A percentile compares a stretch with the other conserved stretches of the same genome.
Evolutionary conservation across 1,140 invertebrate species (phyloP).

Genomic region (Thaumetopoea pityocampa): DNA sequence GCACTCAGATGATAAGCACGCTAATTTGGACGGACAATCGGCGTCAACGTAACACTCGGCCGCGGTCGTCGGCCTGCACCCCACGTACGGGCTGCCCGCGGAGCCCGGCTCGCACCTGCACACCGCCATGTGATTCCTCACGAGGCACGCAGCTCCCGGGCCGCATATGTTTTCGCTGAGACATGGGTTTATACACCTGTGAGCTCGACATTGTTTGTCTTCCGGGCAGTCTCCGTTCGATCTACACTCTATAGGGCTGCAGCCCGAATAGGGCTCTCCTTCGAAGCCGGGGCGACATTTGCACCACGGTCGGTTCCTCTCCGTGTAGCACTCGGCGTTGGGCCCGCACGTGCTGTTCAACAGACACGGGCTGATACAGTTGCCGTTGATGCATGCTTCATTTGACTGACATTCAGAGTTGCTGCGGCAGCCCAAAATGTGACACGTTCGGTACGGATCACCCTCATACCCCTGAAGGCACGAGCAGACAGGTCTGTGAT

Average conservation of each 20-base stretch:
- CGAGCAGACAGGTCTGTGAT: constrained; percentile 91
- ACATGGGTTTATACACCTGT: constrained; percentile 91
- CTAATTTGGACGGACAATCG: constrained; percentile 87
- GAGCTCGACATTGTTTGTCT: constrained; percentile 89
- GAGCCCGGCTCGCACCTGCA: constrained; percentile 87
- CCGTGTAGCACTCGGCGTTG: constrained; percentile 89
- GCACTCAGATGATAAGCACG: constrained; percentile 89
- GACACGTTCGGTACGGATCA: constrained; percentile 88
- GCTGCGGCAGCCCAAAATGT: constrained; percentile 84
- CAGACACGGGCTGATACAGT: constrained; percentile 90
- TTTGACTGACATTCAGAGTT: constrained; percentile 88
- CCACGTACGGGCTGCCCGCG: constrained; percentile 87
- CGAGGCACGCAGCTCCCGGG: constrained; percentile 84
- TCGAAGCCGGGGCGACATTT: constrained; percentile 87
- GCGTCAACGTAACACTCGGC: constrained; percentile 88
- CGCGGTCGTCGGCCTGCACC: constrained; percentile 82
- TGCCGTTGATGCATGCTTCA: constrained; percentile 88
- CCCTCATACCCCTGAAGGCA: constrained; percentile 90
- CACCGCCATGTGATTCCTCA: constrained; percentile 87
- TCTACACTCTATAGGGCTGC: constrained; percentile 89
- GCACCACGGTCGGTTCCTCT: constrained; percentile 85
- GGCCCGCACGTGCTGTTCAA: constrained; percentile 86
- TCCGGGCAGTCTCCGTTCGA: constrained; percentile 92
- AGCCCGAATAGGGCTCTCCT: constrained; percentile 86
- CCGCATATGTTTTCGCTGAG: constrained; percentile 87